Conservation (phyloP, 1,140 invertebrate genomes). For the Oreohelix idahoensis region DNA sequence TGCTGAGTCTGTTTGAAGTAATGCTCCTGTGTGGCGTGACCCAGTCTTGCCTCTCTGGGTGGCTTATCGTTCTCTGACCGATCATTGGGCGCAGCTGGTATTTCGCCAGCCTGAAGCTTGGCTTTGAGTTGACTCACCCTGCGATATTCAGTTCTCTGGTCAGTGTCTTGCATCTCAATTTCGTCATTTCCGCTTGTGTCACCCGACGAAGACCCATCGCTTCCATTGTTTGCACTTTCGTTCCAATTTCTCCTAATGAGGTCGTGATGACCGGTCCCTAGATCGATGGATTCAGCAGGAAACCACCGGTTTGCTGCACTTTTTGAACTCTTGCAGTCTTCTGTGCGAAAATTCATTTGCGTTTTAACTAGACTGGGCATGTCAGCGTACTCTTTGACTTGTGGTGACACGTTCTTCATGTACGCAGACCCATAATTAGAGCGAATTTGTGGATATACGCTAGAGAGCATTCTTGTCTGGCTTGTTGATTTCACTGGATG, state of each 20-base stretch:
- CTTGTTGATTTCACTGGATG: background rate
- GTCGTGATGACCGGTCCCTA: background rate
- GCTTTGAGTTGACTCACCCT: background rate
- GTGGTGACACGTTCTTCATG: background rate
- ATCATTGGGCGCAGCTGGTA: background rate
- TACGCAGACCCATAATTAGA: background rate
- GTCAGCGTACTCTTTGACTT: background rate
- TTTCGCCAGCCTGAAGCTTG: background rate
- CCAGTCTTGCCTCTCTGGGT: background rate
- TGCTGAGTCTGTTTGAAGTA: background rate
- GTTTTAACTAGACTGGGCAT: background rate
- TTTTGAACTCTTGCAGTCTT: background rate
- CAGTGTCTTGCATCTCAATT: background rate
- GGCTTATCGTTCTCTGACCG: background rate
- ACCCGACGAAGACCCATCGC: conserved; percentile 14
- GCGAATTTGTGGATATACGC: background rate
- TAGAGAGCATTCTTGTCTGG: background rate
- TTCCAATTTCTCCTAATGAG: conserved; percentile 16
- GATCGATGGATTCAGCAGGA: too few species aligned
- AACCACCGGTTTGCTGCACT: background rate
- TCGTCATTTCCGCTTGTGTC: background rate
- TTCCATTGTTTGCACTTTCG: conserved; percentile 32
- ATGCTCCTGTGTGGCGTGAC: background rate
- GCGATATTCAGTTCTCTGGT: background rate
- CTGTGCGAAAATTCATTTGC: too few species aligned